These are phyloP conservation scores for Ptychoptera albimana DNA, from an alignment of 2,888 invertebrate genomes.

Conservation along the genomic window DNA sequence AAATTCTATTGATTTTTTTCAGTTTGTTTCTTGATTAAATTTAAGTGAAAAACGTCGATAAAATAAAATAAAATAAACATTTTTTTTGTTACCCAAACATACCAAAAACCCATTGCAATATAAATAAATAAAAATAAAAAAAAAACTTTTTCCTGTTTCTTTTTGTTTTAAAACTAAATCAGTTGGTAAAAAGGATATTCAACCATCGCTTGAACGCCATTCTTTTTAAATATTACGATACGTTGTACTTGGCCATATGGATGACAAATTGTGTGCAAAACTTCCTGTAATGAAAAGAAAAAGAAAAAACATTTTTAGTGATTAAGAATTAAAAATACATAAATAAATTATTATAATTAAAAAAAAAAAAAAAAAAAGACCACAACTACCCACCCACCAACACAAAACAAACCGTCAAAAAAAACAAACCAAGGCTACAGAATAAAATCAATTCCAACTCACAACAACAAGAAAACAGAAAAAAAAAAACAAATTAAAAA, in stretches of 20 bases:
- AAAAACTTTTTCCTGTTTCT: conserved; percentile 1
- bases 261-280: conserved; percentile 91
- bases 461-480: no score
- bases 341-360: not conserved
- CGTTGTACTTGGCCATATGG: conserved; percentile 90
- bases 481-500: no score
- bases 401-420: no score
- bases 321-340: not conserved
- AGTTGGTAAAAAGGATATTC: conserved; percentile 99
- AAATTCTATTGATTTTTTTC: no score
- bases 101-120: not conserved
- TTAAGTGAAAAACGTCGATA: no score
- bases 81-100: not conserved
- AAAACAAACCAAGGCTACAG: no score
- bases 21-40: no score
- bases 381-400: no score
- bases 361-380: no score
- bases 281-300: conserved; percentile 66
- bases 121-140: not conserved
- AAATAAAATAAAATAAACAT: no score
- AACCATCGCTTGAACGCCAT: conserved; percentile 97
- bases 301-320: not conserved
- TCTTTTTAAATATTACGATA: conserved; percentile 98
- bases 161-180: conserved; percentile 26
- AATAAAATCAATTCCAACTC: no score